Evolutionary conservation across 2,888 invertebrate species (phyloP), one percentile per base, ranked within the genome.

Genomic region (Osmoderma eremita): DNA sequence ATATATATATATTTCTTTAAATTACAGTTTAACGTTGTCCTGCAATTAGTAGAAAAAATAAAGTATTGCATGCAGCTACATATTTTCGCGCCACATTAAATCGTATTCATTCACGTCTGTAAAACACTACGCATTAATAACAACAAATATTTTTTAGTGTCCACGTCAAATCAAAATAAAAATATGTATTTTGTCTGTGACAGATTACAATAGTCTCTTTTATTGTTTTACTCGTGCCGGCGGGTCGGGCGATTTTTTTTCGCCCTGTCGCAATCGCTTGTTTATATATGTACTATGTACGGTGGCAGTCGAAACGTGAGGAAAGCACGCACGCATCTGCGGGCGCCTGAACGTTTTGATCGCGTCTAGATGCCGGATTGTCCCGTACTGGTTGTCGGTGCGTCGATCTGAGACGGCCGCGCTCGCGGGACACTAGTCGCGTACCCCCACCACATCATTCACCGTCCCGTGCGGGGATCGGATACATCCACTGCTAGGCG

Each of bases 391-490:
- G 77, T 74, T 75, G 75, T 65, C 75, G 78, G 77, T 75, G 78
- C 78, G 78, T 73, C 71, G 76, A 75, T 75, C 74, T 76, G 73
- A 76, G 75, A 76, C 76, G 76, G 76, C 74, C 74, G 75, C 74
- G 75, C 74, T 74, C 74, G 73, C 78, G 77, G 79, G 77, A 77
- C 75, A 71, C 72, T 68, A 67, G 58, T 61, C 45, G 71, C 70
- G 69, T 70, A 65, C 63, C 72, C 69, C 71, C 73, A 71, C 78
- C 75, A 75, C 75, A 72, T 75, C 68, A 67, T 67, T 70, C 69
- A 76, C 71, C 76, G 79, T 78, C 78, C 78, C 80, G 78, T 78
- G 78, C 77, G 74, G 75, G 78, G 78, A 79, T 79, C 75, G 74
- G 75, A 71, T 73, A 70, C 72, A 72, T 72, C 69, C 65, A 73